These are phyloP conservation scores for Chaetodon trifascialis DNA, from an alignment of 2,113 vertebrate genomes.

Conservation along the genomic window DNA sequence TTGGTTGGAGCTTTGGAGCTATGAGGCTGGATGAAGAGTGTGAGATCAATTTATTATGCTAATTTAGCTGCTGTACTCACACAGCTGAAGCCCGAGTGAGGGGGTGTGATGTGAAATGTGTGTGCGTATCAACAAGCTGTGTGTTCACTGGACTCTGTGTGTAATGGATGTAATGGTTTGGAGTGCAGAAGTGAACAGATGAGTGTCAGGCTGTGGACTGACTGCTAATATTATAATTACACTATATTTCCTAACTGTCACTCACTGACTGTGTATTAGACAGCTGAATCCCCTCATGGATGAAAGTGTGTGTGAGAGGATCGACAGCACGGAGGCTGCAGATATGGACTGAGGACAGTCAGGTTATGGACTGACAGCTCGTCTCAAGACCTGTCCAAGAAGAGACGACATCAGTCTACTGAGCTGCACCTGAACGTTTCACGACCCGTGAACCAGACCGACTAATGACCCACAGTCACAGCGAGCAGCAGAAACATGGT, in stretches of 20 bases:
- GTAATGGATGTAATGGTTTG: not conserved
- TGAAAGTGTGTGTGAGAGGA: not conserved
- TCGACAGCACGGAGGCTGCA: slow-evolving; percentile 30
- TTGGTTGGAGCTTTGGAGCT: too few relatives aligned
- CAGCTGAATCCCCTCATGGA: slow-evolving; percentile 39
- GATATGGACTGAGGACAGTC: slow-evolving; percentile 23
- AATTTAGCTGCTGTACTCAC: too few relatives aligned
- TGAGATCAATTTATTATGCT: too few relatives aligned
- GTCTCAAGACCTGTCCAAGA: not conserved
- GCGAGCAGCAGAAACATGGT: not conserved
- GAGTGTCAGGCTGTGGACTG: slow-evolving; percentile 24
- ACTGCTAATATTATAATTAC: slow-evolving; percentile 47
- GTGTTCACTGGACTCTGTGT: not conserved
- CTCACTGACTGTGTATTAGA: slow-evolving; percentile 20
- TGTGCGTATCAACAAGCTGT: not conserved
- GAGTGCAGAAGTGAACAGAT: slow-evolving; percentile 5
- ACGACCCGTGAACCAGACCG: not conserved
- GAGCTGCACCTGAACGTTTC: not conserved
- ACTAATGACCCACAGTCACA: slow-evolving; percentile 18
- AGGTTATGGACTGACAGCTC: slow-evolving; percentile 36
- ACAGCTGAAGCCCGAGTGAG: slow-evolving; percentile 1
- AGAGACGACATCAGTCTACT: not conserved
- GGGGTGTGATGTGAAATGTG: not conserved
- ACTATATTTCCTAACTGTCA: slow-evolving; percentile 29
- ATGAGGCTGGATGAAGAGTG: too few relatives aligned